Conservation (phyloP, 64 coral and sea anemone genomes). For the Astreopora myriophthalma region DNA sequence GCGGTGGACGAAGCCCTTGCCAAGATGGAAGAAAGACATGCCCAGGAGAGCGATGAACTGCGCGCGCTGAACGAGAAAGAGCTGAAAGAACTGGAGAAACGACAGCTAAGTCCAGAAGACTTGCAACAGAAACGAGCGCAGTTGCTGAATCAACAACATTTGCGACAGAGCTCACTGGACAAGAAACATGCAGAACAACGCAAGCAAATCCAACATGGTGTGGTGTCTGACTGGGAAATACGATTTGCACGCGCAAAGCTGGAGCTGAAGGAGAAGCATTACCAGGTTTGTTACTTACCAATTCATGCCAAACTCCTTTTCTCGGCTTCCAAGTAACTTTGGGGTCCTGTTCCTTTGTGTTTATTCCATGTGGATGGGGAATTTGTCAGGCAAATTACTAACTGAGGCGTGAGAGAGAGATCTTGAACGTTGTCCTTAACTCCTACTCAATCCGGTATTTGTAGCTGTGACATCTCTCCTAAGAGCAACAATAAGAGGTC, state of each 20-base stretch:
- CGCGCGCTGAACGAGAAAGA: slow-evolving; percentile 69
- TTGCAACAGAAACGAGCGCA: slow-evolving; percentile 87
- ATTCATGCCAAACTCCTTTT: no score
- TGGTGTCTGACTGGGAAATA: slow-evolving; percentile 90
- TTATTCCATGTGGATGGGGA: no score
- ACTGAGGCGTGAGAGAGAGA: no score
- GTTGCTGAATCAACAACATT: slow-evolving; percentile 91
- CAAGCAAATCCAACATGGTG: slow-evolving; percentile 85
- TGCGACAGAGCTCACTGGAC: slow-evolving; percentile 84
- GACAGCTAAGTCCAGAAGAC: slow-evolving; percentile 77
- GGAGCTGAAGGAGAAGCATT: slow-evolving; percentile 97
- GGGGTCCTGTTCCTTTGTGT: no score
- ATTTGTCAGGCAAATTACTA: no score
- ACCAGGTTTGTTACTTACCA: slow-evolving; percentile 81
- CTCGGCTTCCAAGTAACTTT: no score
- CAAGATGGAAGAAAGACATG: slow-evolving; percentile 91
- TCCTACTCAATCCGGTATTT: no score
- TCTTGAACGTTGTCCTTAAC: no score
- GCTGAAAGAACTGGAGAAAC: slow-evolving; percentile 71
- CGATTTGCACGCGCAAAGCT: slow-evolving; percentile 94
- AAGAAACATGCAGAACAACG: slow-evolving; percentile 81
- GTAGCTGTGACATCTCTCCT: no score
- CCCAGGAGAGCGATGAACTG: slow-evolving; percentile 83
- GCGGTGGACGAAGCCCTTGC: slow-evolving; percentile 89
- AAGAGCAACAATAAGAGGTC: no score